These are phyloP conservation scores for Drosophila kepulauana DNA, from an alignment of 1,140 invertebrate species.

Conservation along the genomic window DNA sequence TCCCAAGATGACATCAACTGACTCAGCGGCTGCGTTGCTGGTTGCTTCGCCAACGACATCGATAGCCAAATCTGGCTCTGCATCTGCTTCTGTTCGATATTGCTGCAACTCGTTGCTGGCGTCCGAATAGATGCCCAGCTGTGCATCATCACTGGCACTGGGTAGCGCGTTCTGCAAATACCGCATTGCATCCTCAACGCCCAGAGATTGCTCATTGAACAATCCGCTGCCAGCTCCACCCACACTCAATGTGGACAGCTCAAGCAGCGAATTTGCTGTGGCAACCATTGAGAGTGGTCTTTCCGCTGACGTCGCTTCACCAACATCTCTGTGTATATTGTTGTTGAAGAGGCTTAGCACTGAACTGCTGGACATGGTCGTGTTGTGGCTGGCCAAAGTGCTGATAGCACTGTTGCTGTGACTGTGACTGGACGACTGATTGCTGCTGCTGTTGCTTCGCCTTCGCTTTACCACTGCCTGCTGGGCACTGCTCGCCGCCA, in stretches of 20 bases:
- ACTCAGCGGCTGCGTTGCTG: constrained; percentile 9
- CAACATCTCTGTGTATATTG: constrained; percentile 17
- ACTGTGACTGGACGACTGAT: constrained; percentile 50
- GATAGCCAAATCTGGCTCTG: constrained; percentile 16
- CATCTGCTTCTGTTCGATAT: not conserved
- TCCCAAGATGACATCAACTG: not conserved
- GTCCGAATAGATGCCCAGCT: constrained; percentile 49
- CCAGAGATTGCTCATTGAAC: constrained; percentile 42
- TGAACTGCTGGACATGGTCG: constrained; percentile 44
- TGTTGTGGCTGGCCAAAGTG: constrained; percentile 45
- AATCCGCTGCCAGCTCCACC: constrained; percentile 12
- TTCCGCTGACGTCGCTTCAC: constrained; percentile 11
- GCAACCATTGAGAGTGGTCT: constrained; percentile 27
- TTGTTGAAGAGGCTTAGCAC: constrained; percentile 35
- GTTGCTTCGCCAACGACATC: constrained; percentile 43
- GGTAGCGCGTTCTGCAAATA: constrained; percentile 29
- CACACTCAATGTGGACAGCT: constrained; percentile 47
- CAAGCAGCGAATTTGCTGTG: constrained; percentile 56
- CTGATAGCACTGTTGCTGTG: constrained; percentile 59
- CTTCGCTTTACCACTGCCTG: constrained; percentile 44
- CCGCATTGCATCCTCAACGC: constrained; percentile 33
- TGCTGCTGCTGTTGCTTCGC: constrained; percentile 44
- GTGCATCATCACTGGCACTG: constrained; percentile 39
- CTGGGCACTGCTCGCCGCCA: constrained; percentile 16
- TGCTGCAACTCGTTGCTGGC: constrained; percentile 21